Base-by-base conservation (phyloP, 1,140 invertebrate genomes). In the Rhyzopertha dominica region DNA sequence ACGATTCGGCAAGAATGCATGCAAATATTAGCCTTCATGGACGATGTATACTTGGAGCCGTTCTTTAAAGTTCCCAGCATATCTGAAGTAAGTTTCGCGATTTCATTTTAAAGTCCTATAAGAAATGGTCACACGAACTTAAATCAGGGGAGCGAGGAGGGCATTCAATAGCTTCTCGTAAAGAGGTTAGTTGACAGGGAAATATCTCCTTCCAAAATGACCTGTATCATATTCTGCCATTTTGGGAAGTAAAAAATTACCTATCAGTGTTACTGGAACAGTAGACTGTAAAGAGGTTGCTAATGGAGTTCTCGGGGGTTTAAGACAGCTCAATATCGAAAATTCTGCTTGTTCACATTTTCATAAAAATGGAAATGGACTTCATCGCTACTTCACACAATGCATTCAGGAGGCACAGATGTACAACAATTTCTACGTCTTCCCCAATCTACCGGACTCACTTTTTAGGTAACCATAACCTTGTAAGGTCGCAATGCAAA, bases 81-180 rank as follows among this genome's bases (percentile, higher is more conserved):
- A n/a, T n/a, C n/a, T n/a, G n/a, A n/a, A n/a, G n/a, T n/a, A n/a
- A n/a, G n/a, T n/a, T n/a, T n/a, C n/a, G n/a, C n/a, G n/a, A n/a
- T n/a, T n/a, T n/a, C n/a, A n/a, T n/a, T n/a, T n/a, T n/a, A n/a
- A 5, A 74, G 77, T 1, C 47, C 75, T 9, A 43, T 76, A 64
- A 73, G 74, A 28, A 40, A 23, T 19, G 10, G n/a, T 3, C 17
- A 3, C 18, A 36, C 10, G 8, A 5, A 20, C 9, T 5, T 7
- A 36, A 39, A 25, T 4, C 3, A 26, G 4, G 23, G 2, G 37
- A 40, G 4, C 34, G 34, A 9, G 19, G 5, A 5, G 34, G 34
- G 16, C 34, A 36, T 13, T 36, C 9, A 5, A 36, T 5, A 7
- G 14, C 34, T 5, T 17, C 34, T 8, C 34, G 9, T 7, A 36